These are phyloP conservation scores for Rhinolophus sinicus DNA, from an alignment of 2,113 vertebrate genomes.

Conservation along the genomic window DNA sequence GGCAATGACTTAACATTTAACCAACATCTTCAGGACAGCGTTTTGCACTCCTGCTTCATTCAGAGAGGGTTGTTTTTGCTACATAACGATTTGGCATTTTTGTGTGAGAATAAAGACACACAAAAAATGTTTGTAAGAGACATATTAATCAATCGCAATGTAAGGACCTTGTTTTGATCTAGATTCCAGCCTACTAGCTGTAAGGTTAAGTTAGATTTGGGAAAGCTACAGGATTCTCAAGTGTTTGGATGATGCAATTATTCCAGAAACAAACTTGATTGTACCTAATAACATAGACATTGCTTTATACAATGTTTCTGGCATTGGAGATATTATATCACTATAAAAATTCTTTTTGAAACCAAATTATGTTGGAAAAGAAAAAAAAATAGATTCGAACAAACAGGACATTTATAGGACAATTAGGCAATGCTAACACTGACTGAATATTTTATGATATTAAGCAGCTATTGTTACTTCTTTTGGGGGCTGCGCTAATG, in stretches of 20 bases:
- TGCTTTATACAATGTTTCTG: neutral
- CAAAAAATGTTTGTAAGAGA: neutral
- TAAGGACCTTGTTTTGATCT: neutral
- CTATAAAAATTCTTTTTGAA: neutral
- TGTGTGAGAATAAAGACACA: constrained; percentile 10
- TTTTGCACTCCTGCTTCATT: constrained; percentile 42
- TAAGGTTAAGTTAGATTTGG: constrained; percentile 43
- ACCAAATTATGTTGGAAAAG: constrained; percentile 44
- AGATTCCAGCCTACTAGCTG: neutral
- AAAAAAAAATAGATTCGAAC: neutral
- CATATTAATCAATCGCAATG: neutral
- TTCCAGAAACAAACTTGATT: constrained; percentile 51
- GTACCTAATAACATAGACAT: constrained; percentile 26
- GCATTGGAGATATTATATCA: constrained; percentile 17
- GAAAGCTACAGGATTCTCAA: constrained; percentile 32
- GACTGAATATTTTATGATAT: constrained; percentile 22
- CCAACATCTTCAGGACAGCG: neutral
- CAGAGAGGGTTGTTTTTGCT: constrained; percentile 38
- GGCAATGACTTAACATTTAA: constrained; percentile 67
- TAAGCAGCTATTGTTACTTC: neutral
- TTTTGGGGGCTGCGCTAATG: neutral
- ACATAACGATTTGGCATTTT: constrained; percentile 30
- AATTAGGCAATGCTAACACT: neutral
- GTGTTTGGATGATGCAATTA: constrained; percentile 44
- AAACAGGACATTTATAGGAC: neutral